Evolutionary conservation across 2,888 invertebrate species (phyloP).

Genomic region (Candidula unifasciata): DNA sequence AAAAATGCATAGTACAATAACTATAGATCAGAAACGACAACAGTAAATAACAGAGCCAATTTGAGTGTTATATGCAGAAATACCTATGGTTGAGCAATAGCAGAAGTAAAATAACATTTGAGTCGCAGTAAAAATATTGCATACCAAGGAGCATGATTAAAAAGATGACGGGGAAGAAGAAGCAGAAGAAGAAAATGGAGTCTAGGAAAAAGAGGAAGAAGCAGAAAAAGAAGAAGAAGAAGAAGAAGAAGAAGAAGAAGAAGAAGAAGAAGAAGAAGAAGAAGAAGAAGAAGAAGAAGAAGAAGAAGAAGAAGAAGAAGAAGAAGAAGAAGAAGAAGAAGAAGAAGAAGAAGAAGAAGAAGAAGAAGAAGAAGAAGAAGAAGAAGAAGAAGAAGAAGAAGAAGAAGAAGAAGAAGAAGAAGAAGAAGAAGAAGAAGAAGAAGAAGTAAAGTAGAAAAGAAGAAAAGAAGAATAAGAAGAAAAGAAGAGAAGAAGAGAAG

Average conservation of each 20-base stretch:
- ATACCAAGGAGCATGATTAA: neutral
- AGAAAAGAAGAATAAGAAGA: too few species aligned
- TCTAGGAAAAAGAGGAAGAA: neutral
- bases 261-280: neutral
- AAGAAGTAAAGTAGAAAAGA: constrained; percentile 12
- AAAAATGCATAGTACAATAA: neutral
- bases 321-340: constrained; percentile 10
- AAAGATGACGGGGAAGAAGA: too few species aligned
- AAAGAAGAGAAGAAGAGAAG: constrained; percentile 25
- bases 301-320: neutral
- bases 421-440: constrained; percentile 15
- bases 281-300: neutral
- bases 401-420: constrained; percentile 11
- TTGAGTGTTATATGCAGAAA: constrained; percentile 14
- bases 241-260: neutral
- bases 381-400: neutral
- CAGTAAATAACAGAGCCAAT: constrained; percentile 31
- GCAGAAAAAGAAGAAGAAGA: neutral
- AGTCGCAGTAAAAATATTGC: neutral
- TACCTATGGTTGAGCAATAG: constrained; percentile 42
- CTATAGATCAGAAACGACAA: neutral
- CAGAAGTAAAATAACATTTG: constrained; percentile 7
- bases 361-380: constrained; percentile 7
- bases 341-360: constrained; percentile 18
- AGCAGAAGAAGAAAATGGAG: neutral